Conservation (phyloP, 2,888 invertebrate genomes). For the Lobophora halterata region DNA sequence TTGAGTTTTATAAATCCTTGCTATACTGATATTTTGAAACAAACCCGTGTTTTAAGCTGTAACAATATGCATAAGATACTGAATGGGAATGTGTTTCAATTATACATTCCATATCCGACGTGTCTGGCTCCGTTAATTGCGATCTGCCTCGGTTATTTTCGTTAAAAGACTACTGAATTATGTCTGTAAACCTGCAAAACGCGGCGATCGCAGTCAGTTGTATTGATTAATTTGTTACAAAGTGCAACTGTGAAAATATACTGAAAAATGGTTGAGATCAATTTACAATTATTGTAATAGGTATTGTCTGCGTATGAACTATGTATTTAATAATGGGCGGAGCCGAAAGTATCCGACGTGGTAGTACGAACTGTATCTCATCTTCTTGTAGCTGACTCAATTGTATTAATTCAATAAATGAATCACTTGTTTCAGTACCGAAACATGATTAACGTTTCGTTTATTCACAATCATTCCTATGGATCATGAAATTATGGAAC, state of each 20-base stretch:
- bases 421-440: conserved; percentile 7
- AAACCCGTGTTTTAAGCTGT: too few species aligned
- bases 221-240: neutral
- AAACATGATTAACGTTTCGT: conserved; percentile 7
- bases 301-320: too few species aligned
- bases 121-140: conserved; percentile 49
- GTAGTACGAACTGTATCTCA: neutral
- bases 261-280: too few species aligned
- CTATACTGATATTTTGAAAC: neutral
- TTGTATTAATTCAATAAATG: conserved; percentile 5
- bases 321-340: too few species aligned
- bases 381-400: neutral
- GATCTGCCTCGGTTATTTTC: conserved; percentile 35
- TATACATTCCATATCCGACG: conserved; percentile 37
- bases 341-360: too few species aligned
- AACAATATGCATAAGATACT: too few species aligned
- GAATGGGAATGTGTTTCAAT: conserved; percentile 36
- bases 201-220: conserved; percentile 3
- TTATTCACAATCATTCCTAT: conserved; percentile 1
- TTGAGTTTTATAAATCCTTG: too few species aligned
- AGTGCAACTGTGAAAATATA: too few species aligned
- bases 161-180: conserved; percentile 35
- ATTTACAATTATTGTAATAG: too few species aligned
- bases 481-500: too few species aligned
- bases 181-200: conserved; percentile 18